These are phyloP conservation scores for Otus scops DNA, from an alignment of 2,797 vertebrate species.

Conservation along the genomic window DNA sequence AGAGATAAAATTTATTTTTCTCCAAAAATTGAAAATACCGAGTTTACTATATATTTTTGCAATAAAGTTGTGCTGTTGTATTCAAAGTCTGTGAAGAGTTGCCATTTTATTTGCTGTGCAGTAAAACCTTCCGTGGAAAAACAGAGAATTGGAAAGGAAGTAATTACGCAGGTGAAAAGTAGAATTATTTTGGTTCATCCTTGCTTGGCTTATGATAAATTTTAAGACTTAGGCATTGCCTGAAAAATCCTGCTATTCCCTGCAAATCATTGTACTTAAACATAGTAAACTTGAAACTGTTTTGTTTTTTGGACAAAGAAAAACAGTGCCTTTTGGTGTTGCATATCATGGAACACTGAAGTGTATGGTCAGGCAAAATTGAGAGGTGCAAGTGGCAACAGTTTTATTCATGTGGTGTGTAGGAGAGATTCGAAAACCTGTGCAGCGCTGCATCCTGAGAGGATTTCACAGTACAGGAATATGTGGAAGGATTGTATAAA, in stretches of 20 bases:
- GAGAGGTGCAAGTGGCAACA: constrained; percentile 76
- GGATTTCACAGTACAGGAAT: constrained; percentile 66
- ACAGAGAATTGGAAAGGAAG: constrained; percentile 44
- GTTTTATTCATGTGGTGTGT: constrained; percentile 73
- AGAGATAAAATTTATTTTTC: constrained; percentile 68
- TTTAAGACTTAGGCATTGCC: constrained; percentile 38
- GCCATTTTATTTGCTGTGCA: constrained; percentile 61
- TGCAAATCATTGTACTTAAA: constrained; percentile 75
- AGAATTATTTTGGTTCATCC: constrained; percentile 10
- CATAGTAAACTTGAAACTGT: constrained; percentile 49
- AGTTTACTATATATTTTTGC: constrained; percentile 66
- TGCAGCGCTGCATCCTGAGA: constrained; percentile 63
- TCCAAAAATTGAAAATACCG: constrained; percentile 52
- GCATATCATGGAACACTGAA: constrained; percentile 72
- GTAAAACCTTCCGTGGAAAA: constrained; percentile 42
- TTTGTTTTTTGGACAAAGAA: constrained; percentile 37
- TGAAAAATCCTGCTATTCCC: constrained; percentile 67
- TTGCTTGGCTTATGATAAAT: constrained; percentile 42
- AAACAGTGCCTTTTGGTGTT: constrained; percentile 74
- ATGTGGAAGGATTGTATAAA: constrained; percentile 71
- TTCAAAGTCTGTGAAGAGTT: constrained; percentile 63
- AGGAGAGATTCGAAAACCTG: constrained; percentile 69
- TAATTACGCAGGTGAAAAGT: neutral
- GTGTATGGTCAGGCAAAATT: constrained; percentile 68
- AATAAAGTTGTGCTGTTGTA: constrained; percentile 63